Evolutionary conservation across 2,113 vertebrate genomes (phyloP).

Genomic region (Pteruthius melanotis): DNA sequence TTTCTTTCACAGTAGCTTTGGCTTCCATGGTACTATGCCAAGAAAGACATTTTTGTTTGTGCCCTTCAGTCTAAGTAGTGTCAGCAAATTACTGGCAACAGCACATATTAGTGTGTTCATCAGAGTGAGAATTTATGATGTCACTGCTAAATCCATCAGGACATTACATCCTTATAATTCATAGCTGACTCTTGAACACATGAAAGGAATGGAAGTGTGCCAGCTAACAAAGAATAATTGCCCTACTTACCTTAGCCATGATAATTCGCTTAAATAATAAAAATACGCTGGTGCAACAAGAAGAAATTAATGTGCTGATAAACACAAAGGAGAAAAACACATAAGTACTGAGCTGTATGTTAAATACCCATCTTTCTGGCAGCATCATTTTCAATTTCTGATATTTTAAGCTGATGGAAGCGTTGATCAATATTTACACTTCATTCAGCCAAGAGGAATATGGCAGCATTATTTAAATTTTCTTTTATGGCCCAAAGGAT

Average conservation of each 20-base stretch:
- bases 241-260: constrained; percentile 17
- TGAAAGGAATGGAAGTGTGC: constrained; percentile 37
- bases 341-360: not conserved
- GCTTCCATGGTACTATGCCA: constrained; percentile 37
- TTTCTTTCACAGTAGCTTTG: constrained; percentile 51
- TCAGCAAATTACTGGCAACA: constrained; percentile 51
- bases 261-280: constrained; percentile 52
- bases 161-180: constrained; percentile 43
- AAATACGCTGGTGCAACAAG: not conserved
- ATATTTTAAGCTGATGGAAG: not conserved
- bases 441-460: not conserved
- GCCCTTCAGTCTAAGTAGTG: constrained; percentile 5
- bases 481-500: not conserved
- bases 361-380: not conserved
- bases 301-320: not conserved
- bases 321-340: not conserved
- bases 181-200: constrained; percentile 23
- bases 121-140: constrained; percentile 53
- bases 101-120: constrained; percentile 26
- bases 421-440: not conserved
- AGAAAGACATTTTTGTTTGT: constrained; percentile 58
- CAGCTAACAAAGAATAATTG: constrained; percentile 47
- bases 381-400: not conserved
- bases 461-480: not conserved
- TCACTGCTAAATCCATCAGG: constrained; percentile 35